A percentile compares a stretch with the other conserved stretches of the same genome.
These are phyloP conservation scores for Diaperis boleti DNA, from an alignment of 2,888 invertebrate species.

Conservation along the genomic window DNA sequence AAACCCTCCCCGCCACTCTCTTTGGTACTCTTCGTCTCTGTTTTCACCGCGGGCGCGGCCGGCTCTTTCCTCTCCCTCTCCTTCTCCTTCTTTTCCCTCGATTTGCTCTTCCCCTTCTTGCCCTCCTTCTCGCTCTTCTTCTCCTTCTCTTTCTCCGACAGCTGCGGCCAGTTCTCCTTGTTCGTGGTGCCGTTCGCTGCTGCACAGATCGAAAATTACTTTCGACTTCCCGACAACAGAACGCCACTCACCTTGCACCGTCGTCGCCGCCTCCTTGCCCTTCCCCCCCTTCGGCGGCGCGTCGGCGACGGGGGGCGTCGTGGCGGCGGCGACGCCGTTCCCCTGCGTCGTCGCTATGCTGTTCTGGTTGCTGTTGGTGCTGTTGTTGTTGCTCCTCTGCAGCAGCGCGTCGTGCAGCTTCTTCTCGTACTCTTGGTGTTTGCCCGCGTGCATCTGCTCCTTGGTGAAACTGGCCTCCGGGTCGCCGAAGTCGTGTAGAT, in stretches of 20 bases:
- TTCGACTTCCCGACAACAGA: too few relatives aligned
- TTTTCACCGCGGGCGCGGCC: slow-evolving; percentile 57
- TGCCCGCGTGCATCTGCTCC: slow-evolving; percentile 99
- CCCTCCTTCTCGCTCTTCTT: slow-evolving; percentile 51
- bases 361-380: slow-evolving; percentile 38
- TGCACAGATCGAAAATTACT: too few relatives aligned
- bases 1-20: slow-evolving; percentile 37
- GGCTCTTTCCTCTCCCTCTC: slow-evolving; percentile 47
- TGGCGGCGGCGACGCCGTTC: slow-evolving; percentile 56
- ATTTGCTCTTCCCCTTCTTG: slow-evolving; percentile 44
- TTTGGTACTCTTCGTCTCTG: slow-evolving; percentile 39
- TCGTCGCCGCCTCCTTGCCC: slow-evolving; percentile 17
- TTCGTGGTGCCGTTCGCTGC: slow-evolving; percentile 42
- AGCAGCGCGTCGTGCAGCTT: slow-evolving; percentile 86
- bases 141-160: slow-evolving; percentile 60
- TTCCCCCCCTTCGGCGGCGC: slow-evolving; percentile 50
- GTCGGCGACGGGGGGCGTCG: slow-evolving; percentile 64
- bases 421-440: slow-evolving; percentile 97
- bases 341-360: slow-evolving; percentile 28
- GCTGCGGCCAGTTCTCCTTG: slow-evolving; percentile 62
- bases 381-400: slow-evolving; percentile 55
- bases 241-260: background rate
- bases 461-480: slow-evolving; percentile 94
- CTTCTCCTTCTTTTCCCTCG: slow-evolving; percentile 22
- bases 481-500: slow-evolving; percentile 98